A percentile compares a stretch with the other conserved stretches of the same genome.
Conservation (phyloP, 2,113 vertebrate species). For the Canis aureus region DNA sequence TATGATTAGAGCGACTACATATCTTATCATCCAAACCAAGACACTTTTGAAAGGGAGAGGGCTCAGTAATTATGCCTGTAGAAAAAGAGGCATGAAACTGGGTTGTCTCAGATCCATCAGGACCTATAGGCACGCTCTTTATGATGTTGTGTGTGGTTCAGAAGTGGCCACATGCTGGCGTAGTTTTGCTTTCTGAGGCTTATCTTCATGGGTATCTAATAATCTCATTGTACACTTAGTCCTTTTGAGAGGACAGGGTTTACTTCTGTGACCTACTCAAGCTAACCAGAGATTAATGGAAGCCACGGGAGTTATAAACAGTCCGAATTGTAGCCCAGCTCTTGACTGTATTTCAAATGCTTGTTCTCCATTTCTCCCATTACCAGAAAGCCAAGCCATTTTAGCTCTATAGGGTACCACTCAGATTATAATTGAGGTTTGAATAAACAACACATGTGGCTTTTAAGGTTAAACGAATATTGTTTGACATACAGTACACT, state of each 20-base stretch:
- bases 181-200: constrained; percentile 53
- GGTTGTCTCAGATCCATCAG: not conserved
- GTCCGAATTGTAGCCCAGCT: constrained; percentile 64
- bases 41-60: constrained; percentile 52
- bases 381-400: constrained; percentile 71
- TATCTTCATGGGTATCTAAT: constrained; percentile 57
- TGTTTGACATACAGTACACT: constrained; percentile 75
- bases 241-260: constrained; percentile 55
- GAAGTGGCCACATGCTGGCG: constrained; percentile 44
- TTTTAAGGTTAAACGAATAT: constrained; percentile 81
- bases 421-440: constrained; percentile 73
- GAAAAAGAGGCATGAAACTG: constrained; percentile 50
- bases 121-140: not conserved
- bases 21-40: constrained; percentile 48
- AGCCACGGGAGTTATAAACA: constrained; percentile 64
- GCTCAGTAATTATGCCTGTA: constrained; percentile 40
- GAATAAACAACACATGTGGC: constrained; percentile 79
- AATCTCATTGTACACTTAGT: constrained; percentile 57
- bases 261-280: constrained; percentile 57
- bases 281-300: constrained; percentile 71
- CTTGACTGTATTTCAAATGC: constrained; percentile 74
- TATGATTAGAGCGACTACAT: constrained; percentile 29
- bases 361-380: constrained; percentile 69
- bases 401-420: constrained; percentile 68
- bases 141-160: constrained; percentile 34